Base-by-base conservation (phyloP, 2,113 vertebrate species). In the Todiramphus saurophagus region DNA sequence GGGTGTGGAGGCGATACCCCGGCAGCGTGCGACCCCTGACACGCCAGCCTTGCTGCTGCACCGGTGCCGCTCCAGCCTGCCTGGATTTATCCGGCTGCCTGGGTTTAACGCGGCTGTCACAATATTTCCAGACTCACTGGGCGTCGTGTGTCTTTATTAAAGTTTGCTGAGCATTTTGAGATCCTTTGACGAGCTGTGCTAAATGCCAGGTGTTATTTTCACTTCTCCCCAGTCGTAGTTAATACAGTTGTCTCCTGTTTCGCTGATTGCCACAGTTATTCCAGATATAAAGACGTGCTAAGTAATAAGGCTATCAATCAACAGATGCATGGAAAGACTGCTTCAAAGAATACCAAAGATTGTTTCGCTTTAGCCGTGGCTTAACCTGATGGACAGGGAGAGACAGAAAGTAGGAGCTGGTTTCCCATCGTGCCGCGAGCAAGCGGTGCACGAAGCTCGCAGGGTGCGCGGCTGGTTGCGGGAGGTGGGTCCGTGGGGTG, bases 1-100 rank as follows among this genome's bases (percentile, higher is more conserved):
- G 31, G 3, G 1, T 2, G 2, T 0, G 2, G 72, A 64, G 55
- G 63, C 20, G 81, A 23, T 15, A 43, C 11, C 31, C 53, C 3
- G 28, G 41, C 68, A 37, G 31, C 1, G 1, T 1, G 0, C 19
- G 77, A 14, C 28, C n/a, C 17, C n/a, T 5, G 2, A 13, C 1
- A 2, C 9, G 6, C 24, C 81, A 77, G 27, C 19, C 46, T 79
- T 13, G 1, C 25, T 55, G 67, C 66, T 51, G 73, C 0, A 1
- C 33, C 0, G 0, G 16, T 74, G 79, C 73, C 0, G 0, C 82
- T 60, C 37, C 80, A n/a, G 18, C 1, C 0, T 60, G 79, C 73
- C 72, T 87, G 27, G 43, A 43, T 80, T 77, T 62, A 64, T 86
- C 76, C 3, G 21, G 55, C 83, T 62, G 83, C 62, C 89, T 90